Percentiles rank a stretch among this genome's conserved stretches.
Evolutionary conservation across 2,888 invertebrate species (phyloP).

Genomic region (Pollenia angustigena): DNA sequence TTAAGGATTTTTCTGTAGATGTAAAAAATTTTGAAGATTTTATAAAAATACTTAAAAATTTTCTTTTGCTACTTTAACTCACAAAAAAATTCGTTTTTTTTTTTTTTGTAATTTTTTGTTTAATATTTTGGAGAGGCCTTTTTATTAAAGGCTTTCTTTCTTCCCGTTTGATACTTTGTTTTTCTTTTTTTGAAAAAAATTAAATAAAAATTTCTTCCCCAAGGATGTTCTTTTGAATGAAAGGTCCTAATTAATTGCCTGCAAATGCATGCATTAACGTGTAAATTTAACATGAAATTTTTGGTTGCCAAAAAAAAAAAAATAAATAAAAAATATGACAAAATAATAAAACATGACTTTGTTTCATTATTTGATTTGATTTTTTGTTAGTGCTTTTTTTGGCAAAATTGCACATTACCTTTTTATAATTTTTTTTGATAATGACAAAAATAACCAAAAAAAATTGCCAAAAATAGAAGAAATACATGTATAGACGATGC

Average conservation of each 20-base stretch:
- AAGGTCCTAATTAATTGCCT: constrained; percentile 73
- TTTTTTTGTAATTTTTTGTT: constrained; percentile 37
- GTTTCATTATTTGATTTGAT: constrained; percentile 61
- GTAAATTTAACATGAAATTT: constrained; percentile 58
- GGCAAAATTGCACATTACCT: constrained; percentile 65
- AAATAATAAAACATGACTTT: constrained; percentile 64
- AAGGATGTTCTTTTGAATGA: constrained; percentile 73
- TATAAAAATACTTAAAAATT: background rate
- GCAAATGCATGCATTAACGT: constrained; percentile 70
- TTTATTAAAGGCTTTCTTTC: background rate
- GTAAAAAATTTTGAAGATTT: background rate
- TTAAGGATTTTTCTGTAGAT: background rate
- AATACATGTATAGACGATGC: constrained; percentile 36
- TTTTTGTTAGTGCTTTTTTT: constrained; percentile 34
- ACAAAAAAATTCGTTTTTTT: background rate
- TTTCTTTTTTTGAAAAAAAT: constrained; percentile 38
- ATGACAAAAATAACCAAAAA: constrained; percentile 62
- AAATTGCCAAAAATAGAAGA: constrained; percentile 62
- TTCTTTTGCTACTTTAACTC: background rate
- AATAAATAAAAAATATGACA: constrained; percentile 51
- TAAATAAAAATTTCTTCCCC: constrained; percentile 62
- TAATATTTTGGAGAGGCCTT: constrained; percentile 30
- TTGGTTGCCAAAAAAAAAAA: constrained; percentile 30
- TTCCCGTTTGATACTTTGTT: background rate
- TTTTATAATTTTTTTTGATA: constrained; percentile 56